Conservation (phyloP, 2,113 vertebrate species). For the Sialia sialis region DNA sequence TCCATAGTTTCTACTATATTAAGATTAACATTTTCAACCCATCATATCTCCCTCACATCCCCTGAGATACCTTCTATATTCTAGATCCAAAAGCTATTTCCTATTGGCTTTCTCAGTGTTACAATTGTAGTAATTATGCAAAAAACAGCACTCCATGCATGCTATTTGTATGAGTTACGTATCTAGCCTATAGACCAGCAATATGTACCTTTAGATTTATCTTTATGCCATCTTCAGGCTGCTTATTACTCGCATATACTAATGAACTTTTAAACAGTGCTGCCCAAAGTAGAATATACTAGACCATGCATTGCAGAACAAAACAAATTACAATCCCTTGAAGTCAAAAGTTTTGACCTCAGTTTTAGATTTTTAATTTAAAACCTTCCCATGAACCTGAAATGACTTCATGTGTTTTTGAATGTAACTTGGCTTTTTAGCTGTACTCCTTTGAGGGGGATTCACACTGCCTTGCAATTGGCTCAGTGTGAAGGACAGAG, state of each 20-base stretch:
- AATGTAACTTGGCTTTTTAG: neutral
- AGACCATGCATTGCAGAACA: neutral
- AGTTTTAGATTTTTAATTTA: neutral
- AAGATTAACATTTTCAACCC: neutral
- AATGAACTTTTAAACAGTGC: neutral
- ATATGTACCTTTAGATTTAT: neutral
- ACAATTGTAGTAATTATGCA: neutral
- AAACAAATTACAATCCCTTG: neutral
- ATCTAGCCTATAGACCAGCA: neutral
- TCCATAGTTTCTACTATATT: neutral
- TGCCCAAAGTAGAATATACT: neutral
- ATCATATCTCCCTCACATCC: neutral
- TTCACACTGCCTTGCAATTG: neutral
- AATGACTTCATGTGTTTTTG: neutral
- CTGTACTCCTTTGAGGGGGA: neutral
- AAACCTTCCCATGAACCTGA: neutral
- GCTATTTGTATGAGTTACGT: neutral
- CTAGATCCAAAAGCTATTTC: neutral
- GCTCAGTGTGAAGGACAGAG: neutral
- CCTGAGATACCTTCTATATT: neutral
- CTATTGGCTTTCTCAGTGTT: neutral
- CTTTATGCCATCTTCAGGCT: neutral
- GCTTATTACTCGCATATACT: neutral
- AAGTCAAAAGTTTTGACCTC: neutral
- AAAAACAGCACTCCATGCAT: neutral